Conservation (phyloP, 2,797 vertebrate genomes). For the Rhynchotus rufescens region DNA sequence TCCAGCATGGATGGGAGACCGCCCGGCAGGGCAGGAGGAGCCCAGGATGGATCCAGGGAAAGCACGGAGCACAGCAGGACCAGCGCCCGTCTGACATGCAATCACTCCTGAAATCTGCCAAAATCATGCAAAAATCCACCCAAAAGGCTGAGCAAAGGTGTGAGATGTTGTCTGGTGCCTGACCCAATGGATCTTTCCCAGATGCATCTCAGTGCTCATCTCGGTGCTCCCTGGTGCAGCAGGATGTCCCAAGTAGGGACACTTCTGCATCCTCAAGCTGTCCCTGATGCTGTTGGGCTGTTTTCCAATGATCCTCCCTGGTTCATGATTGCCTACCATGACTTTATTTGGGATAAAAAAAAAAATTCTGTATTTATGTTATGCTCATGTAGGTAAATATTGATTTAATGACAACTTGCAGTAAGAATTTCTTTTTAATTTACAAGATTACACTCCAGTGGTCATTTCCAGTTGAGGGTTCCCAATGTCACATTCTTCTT, state of each 20-base stretch:
- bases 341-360: neutral
- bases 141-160: neutral
- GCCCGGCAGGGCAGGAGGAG: neutral
- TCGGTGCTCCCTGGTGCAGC: neutral
- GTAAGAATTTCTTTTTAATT: neutral
- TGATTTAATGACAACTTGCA: neutral
- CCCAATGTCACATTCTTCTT: neutral
- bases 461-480: neutral
- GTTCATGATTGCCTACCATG: neutral
- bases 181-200: neutral
- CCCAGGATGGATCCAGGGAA: neutral
- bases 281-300: neutral
- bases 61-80: neutral
- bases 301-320: neutral
- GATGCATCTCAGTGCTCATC: neutral
- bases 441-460: neutral
- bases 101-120: neutral
- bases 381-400: neutral
- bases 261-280: neutral
- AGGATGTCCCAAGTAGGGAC: neutral
- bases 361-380: neutral
- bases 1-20: conserved; percentile 36
- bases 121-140: neutral
- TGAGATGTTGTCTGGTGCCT: neutral
- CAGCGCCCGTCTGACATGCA: neutral